These are phyloP conservation scores for Hystrix cristata DNA, from an alignment of 2,113 vertebrate genomes.

Conservation along the genomic window DNA sequence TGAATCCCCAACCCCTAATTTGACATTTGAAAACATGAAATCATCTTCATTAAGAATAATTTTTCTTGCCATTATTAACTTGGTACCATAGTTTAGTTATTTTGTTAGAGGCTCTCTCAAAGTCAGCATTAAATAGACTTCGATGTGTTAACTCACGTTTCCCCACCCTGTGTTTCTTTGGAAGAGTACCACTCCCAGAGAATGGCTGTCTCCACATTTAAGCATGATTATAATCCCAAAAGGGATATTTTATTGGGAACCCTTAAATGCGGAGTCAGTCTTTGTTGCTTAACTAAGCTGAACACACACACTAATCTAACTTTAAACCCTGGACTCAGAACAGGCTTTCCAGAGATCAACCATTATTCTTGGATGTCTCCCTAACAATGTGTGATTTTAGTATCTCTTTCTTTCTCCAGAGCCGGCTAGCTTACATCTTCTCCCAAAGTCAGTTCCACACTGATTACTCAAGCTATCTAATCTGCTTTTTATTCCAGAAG, in stretches of 20 bases:
- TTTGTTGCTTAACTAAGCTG: neutral
- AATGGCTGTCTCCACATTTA: neutral
- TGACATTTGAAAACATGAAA: neutral
- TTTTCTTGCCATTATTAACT: neutral
- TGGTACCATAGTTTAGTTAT: neutral
- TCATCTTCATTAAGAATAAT: neutral
- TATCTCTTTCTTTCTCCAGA: conserved; percentile 35
- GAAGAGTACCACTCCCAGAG: neutral
- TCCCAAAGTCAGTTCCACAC: conserved; percentile 52
- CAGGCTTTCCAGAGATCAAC: neutral
- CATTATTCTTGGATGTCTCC: neutral
- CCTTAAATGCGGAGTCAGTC: neutral
- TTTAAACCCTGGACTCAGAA: neutral
- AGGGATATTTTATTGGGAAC: neutral
- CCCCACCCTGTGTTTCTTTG: neutral
- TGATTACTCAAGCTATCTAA: conserved; percentile 16
- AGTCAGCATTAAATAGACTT: neutral
- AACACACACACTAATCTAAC: neutral
- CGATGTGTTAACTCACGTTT: neutral
- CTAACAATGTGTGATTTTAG: neutral
- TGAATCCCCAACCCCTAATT: neutral
- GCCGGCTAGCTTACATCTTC: neutral
- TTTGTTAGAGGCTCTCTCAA: neutral
- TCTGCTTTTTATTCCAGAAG: conserved; percentile 38
- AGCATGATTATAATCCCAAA: neutral